Evolutionary conservation across 2,113 vertebrate species (phyloP), one percentile per base, ranked within the genome.

Genomic region (Hippolais icterina): DNA sequence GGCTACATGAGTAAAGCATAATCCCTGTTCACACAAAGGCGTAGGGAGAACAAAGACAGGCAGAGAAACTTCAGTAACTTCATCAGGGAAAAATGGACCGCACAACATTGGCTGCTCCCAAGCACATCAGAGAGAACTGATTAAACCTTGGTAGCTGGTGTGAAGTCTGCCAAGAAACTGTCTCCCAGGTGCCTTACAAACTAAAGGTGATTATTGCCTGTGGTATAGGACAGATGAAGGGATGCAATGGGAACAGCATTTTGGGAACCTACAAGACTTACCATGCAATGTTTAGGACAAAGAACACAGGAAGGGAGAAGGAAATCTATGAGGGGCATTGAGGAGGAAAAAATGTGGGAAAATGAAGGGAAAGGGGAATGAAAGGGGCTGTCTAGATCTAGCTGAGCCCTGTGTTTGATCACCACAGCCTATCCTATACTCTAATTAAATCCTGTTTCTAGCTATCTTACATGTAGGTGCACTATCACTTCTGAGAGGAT

Each of bases 401-500:
- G 16, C 39, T 59, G 46, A 88, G 61, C 29, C 31, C 22, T 53
- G 22, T 60, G 33, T 71, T 72, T 63, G 54, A 47, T 47, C 46
- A 46, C 70, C 20, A 59, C 17, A 50, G 39, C 15, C 75, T 82
- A 33, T 31, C 22, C 29, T 33, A 9, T 25, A 50, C 41, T 64
- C 33, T 64, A 37, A 59, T 71, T 84, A 82, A 84, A 74, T 46
- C 35, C 39, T 39, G 1, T 54, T 77, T 81, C 49, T 59, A 46
- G 15, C 31, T 64, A 4, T 41, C 17, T 82, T 44, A 20, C 1
- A 0, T 7, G 20, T n/a, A 42, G 7, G 35, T 24, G 50, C 11
- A 7, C 57, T 59, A 22, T 63, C 10, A 3, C 1, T 66, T 91
- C 57, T 71, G 35, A 35, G 33, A 28, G 54, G 11, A 29, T 20